A percentile compares a stretch with the other conserved stretches of the same genome.
Evolutionary conservation across 2,797 vertebrate genomes (phyloP).

Genomic region (Sebastolobus altivelis): DNA sequence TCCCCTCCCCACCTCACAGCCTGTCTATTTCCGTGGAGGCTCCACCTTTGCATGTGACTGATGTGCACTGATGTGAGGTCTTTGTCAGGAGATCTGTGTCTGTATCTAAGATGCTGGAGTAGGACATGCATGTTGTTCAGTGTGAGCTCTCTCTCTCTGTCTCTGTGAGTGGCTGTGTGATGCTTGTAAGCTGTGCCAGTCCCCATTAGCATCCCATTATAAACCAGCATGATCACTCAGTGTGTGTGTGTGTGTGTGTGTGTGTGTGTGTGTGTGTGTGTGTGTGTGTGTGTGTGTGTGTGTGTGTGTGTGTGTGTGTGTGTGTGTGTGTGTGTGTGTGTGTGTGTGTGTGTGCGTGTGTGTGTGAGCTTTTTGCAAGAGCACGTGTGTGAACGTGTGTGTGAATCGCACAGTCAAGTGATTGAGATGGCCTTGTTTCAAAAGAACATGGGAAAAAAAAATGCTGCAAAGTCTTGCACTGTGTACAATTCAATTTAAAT

Average conservation of each 20-base stretch:
- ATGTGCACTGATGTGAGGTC: conserved; percentile 54
- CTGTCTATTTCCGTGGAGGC: conserved; percentile 34
- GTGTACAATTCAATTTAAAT: conserved; percentile 84
- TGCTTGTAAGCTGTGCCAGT: conserved; percentile 81
- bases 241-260: conserved; percentile 39
- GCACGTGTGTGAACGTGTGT: conserved; percentile 8
- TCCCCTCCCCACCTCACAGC: conserved; percentile 24
- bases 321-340: conserved; percentile 36
- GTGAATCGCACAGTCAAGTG: conserved; percentile 70
- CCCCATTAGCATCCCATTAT: conserved; percentile 84
- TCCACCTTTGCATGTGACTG: conserved; percentile 48
- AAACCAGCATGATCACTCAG: conserved; percentile 82
- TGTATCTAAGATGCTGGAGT: conserved; percentile 40
- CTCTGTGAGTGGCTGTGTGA: conserved; percentile 63
- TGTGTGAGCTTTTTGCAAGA: background rate
- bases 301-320: conserved; percentile 33
- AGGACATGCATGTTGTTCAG: conserved; percentile 67
- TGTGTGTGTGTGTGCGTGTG: conserved; percentile 26
- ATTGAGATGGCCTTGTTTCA: conserved; percentile 78
- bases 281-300: conserved; percentile 42
- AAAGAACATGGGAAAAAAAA: conserved; percentile 31
- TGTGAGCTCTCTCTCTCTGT: conserved; percentile 42
- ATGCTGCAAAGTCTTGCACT: conserved; percentile 50
- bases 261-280: conserved; percentile 37
- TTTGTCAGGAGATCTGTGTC: conserved; percentile 53